phyloP scores from a whole-genome alignment of 1,140 invertebrate species.

The Tachypleus tridentatus region DNA sequence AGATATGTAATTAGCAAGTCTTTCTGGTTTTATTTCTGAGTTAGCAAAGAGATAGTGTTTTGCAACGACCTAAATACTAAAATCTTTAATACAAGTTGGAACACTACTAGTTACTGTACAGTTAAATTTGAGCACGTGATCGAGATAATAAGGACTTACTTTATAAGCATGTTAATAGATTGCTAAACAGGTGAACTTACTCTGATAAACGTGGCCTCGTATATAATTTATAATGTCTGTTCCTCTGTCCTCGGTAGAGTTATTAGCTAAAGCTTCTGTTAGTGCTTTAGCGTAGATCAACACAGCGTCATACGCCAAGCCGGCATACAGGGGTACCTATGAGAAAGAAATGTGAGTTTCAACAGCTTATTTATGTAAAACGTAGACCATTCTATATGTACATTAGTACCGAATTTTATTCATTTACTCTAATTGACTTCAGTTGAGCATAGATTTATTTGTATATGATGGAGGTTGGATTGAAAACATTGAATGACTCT shows the following conservation, averaged over 20 bases:
- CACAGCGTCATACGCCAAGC: conserved; percentile 77
- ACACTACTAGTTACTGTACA: too few species aligned
- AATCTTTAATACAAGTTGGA: too few species aligned
- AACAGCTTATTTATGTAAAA: background rate
- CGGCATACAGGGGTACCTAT: conserved; percentile 68
- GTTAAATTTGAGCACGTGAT: too few species aligned
- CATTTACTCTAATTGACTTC: background rate
- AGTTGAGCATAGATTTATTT: background rate
- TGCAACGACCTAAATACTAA: too few species aligned
- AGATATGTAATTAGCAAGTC: too few species aligned
- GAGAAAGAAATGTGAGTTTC: background rate
- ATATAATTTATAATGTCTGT: background rate
- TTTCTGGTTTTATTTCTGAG: too few species aligned
- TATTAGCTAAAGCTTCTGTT: conserved; percentile 49
- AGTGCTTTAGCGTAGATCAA: conserved; percentile 68
- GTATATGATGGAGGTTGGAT: background rate
- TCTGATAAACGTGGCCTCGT: too few species aligned
- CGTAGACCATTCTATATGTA: background rate
- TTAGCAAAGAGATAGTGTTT: too few species aligned
- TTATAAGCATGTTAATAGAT: too few species aligned
- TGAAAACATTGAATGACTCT: background rate
- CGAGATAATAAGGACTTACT: too few species aligned
- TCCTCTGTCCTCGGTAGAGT: conserved; percentile 30
- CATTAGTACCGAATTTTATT: background rate
- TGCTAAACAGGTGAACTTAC: too few species aligned